Evolutionary conservation across 2,113 vertebrate genomes (phyloP), one percentile per base, ranked within the genome.

Genomic region (Tympanuchus pallidicinctus): DNA sequence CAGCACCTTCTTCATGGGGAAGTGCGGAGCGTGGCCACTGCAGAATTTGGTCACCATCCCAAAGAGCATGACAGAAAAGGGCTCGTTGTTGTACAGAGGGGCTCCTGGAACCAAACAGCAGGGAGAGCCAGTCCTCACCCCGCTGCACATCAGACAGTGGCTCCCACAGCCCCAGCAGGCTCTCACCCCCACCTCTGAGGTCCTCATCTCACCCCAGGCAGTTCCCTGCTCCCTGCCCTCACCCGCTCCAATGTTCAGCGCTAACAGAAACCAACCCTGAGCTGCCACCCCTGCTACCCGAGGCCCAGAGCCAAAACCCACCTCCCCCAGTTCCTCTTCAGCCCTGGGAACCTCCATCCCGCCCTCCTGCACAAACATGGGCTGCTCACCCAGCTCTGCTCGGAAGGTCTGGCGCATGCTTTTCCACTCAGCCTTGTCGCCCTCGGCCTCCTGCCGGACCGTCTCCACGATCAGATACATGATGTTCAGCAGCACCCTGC

Each of bases 41-140:
- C 99, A 99, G 97, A 99, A 99, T 95, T 99, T 99, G 79, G 99
- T 99, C 73, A 99, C 99, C 99, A 99, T 99, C 50, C 99, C 98
- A 38, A 99, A 99, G 15, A 99, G 98, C 98, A 99, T 99, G 87
- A 99, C 99, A 0, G 99, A 99, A 79, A 99, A 99, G 5, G 99
- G 99, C 54, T 99, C 99, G 0, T 98, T 98, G 98, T 99, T 99
- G 96, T 99, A 99, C 63, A 99, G 94, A 5, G 99, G 97, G 14
- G 99, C 98, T 50, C 99, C 99, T 99, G 80, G 38, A 96, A 97
- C 27, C 57, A 57, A 42, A 87, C 0, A 28, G 78, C 83, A 56
- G 48, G 3, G 2, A 95, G 1, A 94, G 50, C 18, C 63, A 54
- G 38, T 56, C n/a, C 61, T 64, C 18, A 1, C 5, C 24, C 25